These are phyloP conservation scores for Tachysurus fulvidraco DNA, from an alignment of 2,113 vertebrate genomes.

Conservation along the genomic window DNA sequence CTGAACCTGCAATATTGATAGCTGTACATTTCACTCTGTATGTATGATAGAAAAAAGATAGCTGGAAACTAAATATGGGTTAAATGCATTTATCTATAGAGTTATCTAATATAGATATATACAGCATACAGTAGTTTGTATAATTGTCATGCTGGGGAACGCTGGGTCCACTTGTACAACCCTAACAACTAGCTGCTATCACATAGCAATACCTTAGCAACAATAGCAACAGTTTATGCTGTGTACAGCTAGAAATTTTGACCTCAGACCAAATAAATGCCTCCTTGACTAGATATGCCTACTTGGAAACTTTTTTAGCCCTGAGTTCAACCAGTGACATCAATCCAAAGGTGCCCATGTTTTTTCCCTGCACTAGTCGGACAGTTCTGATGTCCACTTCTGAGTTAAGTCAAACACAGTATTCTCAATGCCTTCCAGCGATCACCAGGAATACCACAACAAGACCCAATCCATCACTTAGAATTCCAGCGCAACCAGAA, in stretches of 20 bases:
- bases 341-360: not conserved
- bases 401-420: too few species aligned
- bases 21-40: not conserved
- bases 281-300: not conserved
- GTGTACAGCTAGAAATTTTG: not conserved
- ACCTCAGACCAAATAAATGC: not conserved
- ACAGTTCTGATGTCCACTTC: too few species aligned
- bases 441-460: too few species aligned
- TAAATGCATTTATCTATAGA: not conserved
- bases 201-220: not conserved
- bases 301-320: not conserved
- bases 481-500: too few species aligned
- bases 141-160: not conserved
- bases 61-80: not conserved
- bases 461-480: too few species aligned
- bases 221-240: not conserved
- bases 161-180: not conserved
- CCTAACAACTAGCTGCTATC: not conserved
- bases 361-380: not conserved
- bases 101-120: not conserved
- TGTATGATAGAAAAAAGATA: not conserved
- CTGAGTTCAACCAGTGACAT: not conserved
- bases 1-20: conserved; percentile 18
- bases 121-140: not conserved
- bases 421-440: too few species aligned